Evolutionary conservation across 2,113 vertebrate species (phyloP).

Genomic region (Pseudonaja textilis): DNA sequence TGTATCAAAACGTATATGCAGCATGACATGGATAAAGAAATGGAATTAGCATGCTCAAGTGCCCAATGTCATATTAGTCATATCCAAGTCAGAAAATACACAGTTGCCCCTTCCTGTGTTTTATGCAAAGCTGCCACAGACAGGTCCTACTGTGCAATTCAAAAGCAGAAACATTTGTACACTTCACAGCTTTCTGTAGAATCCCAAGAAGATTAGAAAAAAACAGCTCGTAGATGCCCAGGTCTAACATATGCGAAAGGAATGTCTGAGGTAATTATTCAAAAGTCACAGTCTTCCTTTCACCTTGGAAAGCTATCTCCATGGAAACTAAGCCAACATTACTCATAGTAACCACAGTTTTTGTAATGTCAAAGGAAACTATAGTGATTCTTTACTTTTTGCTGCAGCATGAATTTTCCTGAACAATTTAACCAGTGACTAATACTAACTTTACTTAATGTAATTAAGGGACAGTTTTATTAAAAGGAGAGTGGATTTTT

Average conservation of each 20-base stretch:
- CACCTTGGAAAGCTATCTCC: slow-evolving; percentile 5
- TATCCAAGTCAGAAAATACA: background rate
- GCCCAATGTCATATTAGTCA: background rate
- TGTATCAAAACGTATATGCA: background rate
- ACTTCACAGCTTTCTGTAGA: background rate
- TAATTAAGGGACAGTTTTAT: background rate
- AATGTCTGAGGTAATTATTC: background rate
- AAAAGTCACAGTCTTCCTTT: background rate
- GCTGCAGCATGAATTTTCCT: background rate
- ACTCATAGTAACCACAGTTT: background rate
- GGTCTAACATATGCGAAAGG: background rate
- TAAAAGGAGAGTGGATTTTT: background rate
- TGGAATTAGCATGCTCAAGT: background rate
- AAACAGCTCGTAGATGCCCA: background rate
- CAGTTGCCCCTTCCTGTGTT: background rate
- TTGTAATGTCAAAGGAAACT: background rate
- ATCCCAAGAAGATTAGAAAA: background rate
- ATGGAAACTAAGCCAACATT: slow-evolving; percentile 27
- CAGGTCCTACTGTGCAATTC: background rate
- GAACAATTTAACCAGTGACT: background rate
- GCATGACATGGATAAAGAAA: background rate
- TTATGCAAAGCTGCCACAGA: background rate
- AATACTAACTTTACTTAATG: background rate
- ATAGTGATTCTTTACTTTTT: background rate
- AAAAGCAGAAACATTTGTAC: background rate